These are phyloP conservation scores for Semotilus atromaculatus DNA, from an alignment of 2,797 vertebrate genomes.

Conservation along the genomic window DNA sequence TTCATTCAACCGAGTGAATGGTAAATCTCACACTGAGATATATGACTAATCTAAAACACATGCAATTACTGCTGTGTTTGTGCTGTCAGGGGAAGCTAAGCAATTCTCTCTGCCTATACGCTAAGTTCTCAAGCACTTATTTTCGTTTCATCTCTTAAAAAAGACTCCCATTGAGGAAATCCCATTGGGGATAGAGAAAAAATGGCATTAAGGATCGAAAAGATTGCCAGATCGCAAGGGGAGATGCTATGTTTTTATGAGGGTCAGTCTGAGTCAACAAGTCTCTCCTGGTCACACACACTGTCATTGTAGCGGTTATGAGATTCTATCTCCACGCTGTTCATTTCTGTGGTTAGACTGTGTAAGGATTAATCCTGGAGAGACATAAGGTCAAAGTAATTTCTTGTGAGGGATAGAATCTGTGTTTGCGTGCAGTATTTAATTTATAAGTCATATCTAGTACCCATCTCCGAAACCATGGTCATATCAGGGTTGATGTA, in stretches of 20 bases:
- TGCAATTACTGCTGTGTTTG: neutral
- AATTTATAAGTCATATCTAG: constrained; percentile 4
- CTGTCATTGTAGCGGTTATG: constrained; percentile 12
- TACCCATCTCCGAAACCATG: neutral
- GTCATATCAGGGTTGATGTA: neutral
- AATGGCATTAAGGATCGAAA: neutral
- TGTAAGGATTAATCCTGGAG: constrained; percentile 18
- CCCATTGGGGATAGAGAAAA: neutral
- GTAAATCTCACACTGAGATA: constrained; percentile 9
- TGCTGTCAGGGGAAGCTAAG: neutral
- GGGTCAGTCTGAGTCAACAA: constrained; percentile 29
- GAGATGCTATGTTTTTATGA: constrained; percentile 24
- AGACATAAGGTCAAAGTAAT: constrained; percentile 20
- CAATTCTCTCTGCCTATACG: neutral
- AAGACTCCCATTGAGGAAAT: neutral
- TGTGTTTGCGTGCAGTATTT: neutral
- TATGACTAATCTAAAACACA: constrained; percentile 11
- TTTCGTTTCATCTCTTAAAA: neutral
- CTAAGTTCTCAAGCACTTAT: constrained; percentile 11
- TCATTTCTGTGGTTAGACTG: constrained; percentile 28
- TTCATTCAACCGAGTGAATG: neutral
- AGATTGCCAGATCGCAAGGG: neutral
- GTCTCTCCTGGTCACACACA: constrained; percentile 24
- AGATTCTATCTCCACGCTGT: constrained; percentile 21
- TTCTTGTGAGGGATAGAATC: neutral